Conservation (phyloP, 2,113 vertebrate genomes). For the Serinus canaria region DNA sequence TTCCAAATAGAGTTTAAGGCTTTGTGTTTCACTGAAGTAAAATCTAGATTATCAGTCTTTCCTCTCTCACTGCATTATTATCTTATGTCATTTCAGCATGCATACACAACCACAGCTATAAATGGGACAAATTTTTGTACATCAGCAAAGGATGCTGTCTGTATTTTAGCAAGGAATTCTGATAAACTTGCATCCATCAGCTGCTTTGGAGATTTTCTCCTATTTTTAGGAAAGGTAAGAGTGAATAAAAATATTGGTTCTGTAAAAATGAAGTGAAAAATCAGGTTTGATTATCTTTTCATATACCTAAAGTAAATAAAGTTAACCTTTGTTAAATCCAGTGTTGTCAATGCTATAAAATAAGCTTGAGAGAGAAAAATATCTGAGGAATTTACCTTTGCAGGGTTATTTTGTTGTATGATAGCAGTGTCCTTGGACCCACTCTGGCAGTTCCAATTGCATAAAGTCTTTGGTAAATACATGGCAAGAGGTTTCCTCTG, state of each 20-base stretch:
- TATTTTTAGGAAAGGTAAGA: conserved; percentile 81
- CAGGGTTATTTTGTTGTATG: background rate
- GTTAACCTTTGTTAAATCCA: background rate
- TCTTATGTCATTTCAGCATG: conserved; percentile 70
- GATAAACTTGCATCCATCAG: conserved; percentile 55
- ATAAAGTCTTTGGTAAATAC: background rate
- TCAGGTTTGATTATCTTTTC: background rate
- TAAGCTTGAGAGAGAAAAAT: background rate
- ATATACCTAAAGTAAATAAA: background rate
- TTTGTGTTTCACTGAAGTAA: background rate
- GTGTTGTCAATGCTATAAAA: background rate
- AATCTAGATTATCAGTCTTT: background rate
- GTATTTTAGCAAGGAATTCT: conserved; percentile 67
- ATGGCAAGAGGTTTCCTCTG: background rate
- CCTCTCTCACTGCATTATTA: background rate
- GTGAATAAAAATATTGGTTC: background rate
- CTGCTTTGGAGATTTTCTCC: conserved; percentile 71
- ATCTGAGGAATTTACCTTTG: background rate
- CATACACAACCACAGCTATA: conserved; percentile 71
- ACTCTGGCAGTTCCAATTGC: background rate
- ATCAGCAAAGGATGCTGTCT: conserved; percentile 69
- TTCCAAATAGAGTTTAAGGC: background rate
- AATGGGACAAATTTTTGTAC: conserved; percentile 79
- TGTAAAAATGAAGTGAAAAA: background rate
- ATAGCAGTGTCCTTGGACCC: background rate